A percentile compares a stretch with the other conserved stretches of the same genome.
Conservation (phyloP, 2,113 vertebrate genomes). For the Lipotes vexillifer region DNA sequence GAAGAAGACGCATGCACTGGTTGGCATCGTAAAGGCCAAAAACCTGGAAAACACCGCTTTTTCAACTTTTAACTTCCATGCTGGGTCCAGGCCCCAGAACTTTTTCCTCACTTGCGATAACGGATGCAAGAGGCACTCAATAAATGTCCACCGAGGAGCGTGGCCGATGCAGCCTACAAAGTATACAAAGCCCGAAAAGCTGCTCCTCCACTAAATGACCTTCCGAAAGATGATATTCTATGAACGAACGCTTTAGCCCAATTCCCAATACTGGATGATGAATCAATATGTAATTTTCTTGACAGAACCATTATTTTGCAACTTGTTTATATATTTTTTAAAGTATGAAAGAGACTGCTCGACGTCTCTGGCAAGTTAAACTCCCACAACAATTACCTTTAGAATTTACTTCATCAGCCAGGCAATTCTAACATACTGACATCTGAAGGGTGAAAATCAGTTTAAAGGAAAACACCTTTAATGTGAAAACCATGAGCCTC, state of each 20-base stretch:
- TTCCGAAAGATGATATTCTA: slow-evolving; percentile 21
- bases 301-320: slow-evolving; percentile 47
- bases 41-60: slow-evolving; percentile 30
- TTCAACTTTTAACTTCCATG: neutral
- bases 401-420: slow-evolving; percentile 42
- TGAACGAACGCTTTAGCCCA: slow-evolving; percentile 40
- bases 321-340: slow-evolving; percentile 52
- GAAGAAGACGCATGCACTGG: neutral
- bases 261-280: slow-evolving; percentile 20
- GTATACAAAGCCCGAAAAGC: neutral
- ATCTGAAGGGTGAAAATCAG: slow-evolving; percentile 31
- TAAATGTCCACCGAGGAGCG: neutral
- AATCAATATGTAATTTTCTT: slow-evolving; percentile 68
- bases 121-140: neutral
- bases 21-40: slow-evolving; percentile 9
- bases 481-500: neutral
- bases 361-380: slow-evolving; percentile 53
- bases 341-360: slow-evolving; percentile 48
- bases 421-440: slow-evolving; percentile 21
- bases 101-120: neutral
- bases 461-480: slow-evolving; percentile 29
- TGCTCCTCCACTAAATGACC: neutral
- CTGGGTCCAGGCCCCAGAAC: neutral
- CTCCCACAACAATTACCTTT: slow-evolving; percentile 37
- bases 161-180: rapidly evolving